These are phyloP conservation scores for Leptoteleia sp. DNA, from an alignment of 1,140 invertebrate genomes.

Conservation along the genomic window DNA sequence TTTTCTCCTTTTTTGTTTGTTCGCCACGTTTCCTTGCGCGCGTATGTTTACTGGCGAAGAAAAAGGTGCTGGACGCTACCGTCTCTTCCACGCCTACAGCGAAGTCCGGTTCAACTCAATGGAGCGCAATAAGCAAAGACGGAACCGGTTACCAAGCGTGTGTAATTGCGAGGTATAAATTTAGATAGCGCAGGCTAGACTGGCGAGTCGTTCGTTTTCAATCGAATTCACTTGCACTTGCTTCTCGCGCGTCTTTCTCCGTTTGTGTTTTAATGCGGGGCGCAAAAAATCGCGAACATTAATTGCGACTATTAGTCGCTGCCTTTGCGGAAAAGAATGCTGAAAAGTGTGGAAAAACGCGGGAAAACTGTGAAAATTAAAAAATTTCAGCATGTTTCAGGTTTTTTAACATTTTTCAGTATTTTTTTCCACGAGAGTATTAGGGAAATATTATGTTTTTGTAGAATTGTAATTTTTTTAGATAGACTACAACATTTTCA, in stretches of 20 bases:
- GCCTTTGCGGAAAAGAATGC: too few relatives aligned
- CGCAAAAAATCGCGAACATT: not conserved
- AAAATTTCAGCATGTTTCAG: too few relatives aligned
- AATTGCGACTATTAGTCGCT: too few relatives aligned
- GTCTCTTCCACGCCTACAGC: conserved; percentile 29
- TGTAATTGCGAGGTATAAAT: conserved; percentile 71
- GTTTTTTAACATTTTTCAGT: too few relatives aligned
- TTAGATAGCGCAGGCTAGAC: conserved; percentile 61
- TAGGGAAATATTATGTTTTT: too few relatives aligned
- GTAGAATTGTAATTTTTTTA: too few relatives aligned
- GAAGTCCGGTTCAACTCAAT: conserved; percentile 55
- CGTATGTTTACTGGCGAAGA: too few relatives aligned
- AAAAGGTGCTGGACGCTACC: conserved; percentile 53
- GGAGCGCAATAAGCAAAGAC: conserved; percentile 68
- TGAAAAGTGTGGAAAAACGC: too few relatives aligned
- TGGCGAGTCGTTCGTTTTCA: conserved; percentile 38
- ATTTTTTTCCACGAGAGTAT: too few relatives aligned
- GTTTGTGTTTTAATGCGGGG: not conserved
- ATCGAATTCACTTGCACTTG: conserved; percentile 51
- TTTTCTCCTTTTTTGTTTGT: not conserved
- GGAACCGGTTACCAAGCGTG: conserved; percentile 68
- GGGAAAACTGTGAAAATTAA: too few relatives aligned
- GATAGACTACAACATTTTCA: too few relatives aligned
- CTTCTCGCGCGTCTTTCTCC: conserved; percentile 1
- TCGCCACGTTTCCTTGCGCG: too few relatives aligned